phyloP scores from a whole-genome alignment of 2,888 invertebrate species.

The Muscina levida region DNA sequence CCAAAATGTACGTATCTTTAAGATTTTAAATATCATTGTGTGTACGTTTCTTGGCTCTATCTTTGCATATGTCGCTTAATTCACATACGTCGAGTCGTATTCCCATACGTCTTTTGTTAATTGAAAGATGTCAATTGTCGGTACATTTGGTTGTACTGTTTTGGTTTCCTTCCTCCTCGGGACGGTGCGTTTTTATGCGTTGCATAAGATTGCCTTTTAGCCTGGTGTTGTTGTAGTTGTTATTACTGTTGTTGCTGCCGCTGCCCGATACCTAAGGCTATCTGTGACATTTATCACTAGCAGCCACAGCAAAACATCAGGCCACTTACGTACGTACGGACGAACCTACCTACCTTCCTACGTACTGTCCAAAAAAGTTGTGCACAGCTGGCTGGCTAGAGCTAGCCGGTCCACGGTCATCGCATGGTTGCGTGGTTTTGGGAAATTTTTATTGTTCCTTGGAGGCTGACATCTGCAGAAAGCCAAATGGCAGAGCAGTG shows the following conservation, averaged over 20 bases:
- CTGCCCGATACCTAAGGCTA: conserved; percentile 47
- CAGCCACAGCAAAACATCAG: conserved; percentile 31
- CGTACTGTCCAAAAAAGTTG: too few species aligned
- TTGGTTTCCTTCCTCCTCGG: not conserved
- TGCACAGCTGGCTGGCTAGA: not conserved
- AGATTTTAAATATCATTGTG: conserved; percentile 4
- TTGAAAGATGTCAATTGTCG: conserved; percentile 71
- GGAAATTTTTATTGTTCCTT: conserved; percentile 44
- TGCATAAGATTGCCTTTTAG: conserved; percentile 37
- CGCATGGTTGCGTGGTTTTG: conserved; percentile 41
- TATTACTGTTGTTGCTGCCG: not conserved
- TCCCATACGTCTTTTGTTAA: conserved; percentile 63
- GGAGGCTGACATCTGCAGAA: conserved; percentile 45
- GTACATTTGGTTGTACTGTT: conserved; percentile 41
- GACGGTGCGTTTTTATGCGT: conserved; percentile 50
- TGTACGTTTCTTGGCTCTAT: not conserved
- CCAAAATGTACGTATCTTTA: not conserved
- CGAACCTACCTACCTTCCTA: not conserved
- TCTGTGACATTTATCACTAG: conserved; percentile 59
- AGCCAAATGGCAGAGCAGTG: not conserved
- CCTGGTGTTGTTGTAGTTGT: not conserved
- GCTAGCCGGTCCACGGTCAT: not conserved
- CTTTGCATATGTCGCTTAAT: conserved; percentile 45
- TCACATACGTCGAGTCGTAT: conserved; percentile 9
- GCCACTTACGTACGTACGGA: conserved; percentile 13